A percentile compares a stretch with the other conserved stretches of the same genome.
Evolutionary conservation across 2,888 invertebrate species (phyloP).

Genomic region (Pachycephus smyrnensis): DNA sequence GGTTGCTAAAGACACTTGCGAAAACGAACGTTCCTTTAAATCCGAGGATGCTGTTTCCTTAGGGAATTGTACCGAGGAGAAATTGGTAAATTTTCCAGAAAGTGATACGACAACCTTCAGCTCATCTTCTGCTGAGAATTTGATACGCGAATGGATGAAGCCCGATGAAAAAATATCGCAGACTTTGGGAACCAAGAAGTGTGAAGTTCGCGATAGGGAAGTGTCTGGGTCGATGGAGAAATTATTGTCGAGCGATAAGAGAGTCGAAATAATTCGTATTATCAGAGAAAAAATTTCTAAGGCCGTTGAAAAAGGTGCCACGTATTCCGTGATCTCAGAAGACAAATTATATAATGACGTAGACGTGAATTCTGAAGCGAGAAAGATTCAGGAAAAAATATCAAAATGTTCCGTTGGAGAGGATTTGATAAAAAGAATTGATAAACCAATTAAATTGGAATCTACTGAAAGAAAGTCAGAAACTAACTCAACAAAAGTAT

Average conservation of each 20-base stretch:
- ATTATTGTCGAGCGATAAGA: neutral
- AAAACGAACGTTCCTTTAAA: neutral
- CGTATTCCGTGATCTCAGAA: conserved; percentile 6
- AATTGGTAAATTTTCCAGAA: neutral
- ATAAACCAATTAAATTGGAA: neutral
- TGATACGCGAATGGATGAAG: conserved; percentile 39
- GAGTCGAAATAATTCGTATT: conserved; percentile 5
- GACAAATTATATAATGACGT: neutral
- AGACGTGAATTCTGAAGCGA: neutral
- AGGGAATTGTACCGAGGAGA: neutral
- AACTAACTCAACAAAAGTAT: neutral
- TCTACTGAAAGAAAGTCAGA: neutral
- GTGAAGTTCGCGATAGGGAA: neutral
- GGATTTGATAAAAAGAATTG: neutral
- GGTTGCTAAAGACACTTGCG: neutral
- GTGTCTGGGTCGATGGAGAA: neutral
- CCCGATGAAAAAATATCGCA: neutral
- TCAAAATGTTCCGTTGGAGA: neutral
- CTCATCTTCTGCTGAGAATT: conserved; percentile 44
- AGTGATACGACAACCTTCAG: conserved; percentile 37
- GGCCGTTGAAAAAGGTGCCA: conserved; percentile 18
- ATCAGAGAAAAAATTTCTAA: conserved; percentile 23
- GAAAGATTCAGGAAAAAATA: neutral
- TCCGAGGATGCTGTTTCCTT: neutral
- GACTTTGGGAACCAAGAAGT: neutral